Base-by-base conservation (phyloP, 2,888 invertebrate species). In the Trisateles emortualis region DNA sequence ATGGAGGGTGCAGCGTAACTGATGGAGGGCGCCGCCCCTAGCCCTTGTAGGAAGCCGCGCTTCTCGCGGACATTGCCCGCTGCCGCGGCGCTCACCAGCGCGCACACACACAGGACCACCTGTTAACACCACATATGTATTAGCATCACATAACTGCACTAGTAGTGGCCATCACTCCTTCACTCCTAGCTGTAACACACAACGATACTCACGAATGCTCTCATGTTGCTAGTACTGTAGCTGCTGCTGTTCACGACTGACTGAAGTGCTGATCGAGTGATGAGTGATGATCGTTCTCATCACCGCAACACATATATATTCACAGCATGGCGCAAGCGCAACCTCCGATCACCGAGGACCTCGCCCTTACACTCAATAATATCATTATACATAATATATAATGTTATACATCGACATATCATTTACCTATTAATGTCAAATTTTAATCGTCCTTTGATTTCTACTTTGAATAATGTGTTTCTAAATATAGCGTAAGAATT, bases 61-160 rank as follows among this genome's bases (percentile, higher is more conserved):
- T 76, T 76, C 44, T 64, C 63, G 3, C 75, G 73, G 1, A 65
- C 59, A 17, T 40, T 26, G 8, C 70, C 48, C 3, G 40, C 40
- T 1, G 33, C n/a, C 17, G 24, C 32, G 3, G 24, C 41, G 3
- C 32, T 13, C 8, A 41, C 41, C 2, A 48, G 35, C 14, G 35
- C 48, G 24, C 41, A 41, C 3, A 32, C 19, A 2, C 6, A n/a
- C 0, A 46, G 24, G 13, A 45, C n/a, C 22, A 24, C 30, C 42
- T 39, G 39, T 9, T 4, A 16, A 39, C 22, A 22, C 17, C 42
- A 32, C 17, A 14, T 4, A 16, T 9, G 16, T 8, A n/a, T 33
- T n/a, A 14, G 30, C 42, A 5, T 24, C 9, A 24, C 24, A 9
- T 24, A 29, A 29, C n/a, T 10, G n/a, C 29, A 29, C 29, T 9